Conservation (phyloP, 2,888 invertebrate genomes). For the Macrostomum cliftonense region DNA sequence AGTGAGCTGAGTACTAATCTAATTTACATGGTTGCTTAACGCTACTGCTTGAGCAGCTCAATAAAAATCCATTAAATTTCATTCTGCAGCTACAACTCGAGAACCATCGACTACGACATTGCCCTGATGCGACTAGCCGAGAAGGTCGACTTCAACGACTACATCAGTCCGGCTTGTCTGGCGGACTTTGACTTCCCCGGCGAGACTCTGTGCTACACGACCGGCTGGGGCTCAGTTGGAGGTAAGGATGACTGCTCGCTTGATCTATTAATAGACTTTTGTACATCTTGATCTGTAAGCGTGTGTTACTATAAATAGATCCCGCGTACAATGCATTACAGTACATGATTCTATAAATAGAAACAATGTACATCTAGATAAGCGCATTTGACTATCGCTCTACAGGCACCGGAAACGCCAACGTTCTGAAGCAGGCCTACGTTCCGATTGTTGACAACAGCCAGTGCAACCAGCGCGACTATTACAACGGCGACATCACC, state of each 20-base stretch:
- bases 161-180: conserved; percentile 15
- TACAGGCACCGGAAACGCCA: conserved; percentile 20
- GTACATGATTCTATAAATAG: too few relatives aligned
- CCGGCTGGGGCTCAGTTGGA: conserved; percentile 21
- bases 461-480: conserved; percentile 17
- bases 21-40: too few relatives aligned
- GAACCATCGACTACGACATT: conserved; percentile 19
- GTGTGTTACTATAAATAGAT: too few relatives aligned
- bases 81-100: conserved; percentile 15
- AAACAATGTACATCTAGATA: too few relatives aligned
- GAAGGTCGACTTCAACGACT: not conserved
- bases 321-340: too few relatives aligned
- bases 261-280: too few relatives aligned
- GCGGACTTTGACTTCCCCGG: conserved; percentile 11
- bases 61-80: too few relatives aligned
- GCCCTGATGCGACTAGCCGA: conserved; percentile 18
- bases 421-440: conserved; percentile 20
- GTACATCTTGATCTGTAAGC: too few relatives aligned
- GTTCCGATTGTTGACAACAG: conserved; percentile 18
- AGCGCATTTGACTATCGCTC: too few relatives aligned
- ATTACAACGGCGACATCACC: conserved; percentile 16
- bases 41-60: too few relatives aligned
- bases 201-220: conserved; percentile 17
- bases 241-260: too few relatives aligned
- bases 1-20: too few relatives aligned